These are phyloP conservation scores for Dicentrarchus labrax DNA, from an alignment of 2,113 vertebrate genomes.

Conservation along the genomic window DNA sequence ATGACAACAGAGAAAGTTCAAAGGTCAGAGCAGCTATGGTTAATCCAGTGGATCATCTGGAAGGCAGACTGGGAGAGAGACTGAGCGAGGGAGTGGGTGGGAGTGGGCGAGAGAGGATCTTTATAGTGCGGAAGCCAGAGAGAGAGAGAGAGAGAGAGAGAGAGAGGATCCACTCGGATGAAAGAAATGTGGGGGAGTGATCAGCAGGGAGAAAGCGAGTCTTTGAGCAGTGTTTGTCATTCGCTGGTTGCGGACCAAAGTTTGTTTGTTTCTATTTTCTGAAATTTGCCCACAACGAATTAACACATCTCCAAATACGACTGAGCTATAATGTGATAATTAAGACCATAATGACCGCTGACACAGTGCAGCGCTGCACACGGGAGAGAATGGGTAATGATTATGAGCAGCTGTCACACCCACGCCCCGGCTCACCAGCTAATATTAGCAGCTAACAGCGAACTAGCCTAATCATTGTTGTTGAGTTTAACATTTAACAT, in stretches of 20 bases:
- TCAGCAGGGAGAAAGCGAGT: conserved; percentile 28
- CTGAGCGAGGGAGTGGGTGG: conserved; percentile 44
- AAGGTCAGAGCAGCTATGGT: conserved; percentile 59
- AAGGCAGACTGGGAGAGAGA: conserved; percentile 52
- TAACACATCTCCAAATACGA: conserved; percentile 1
- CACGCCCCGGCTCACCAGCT: neutral
- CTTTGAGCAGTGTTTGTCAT: conserved; percentile 27
- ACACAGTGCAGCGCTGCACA: conserved; percentile 7
- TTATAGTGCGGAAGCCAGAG: conserved; percentile 23
- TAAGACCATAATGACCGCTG: conserved; percentile 9
- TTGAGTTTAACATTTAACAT: neutral
- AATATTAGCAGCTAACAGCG: conserved; percentile 2
- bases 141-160: neutral
- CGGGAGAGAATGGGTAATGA: neutral
- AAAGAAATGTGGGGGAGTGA: conserved; percentile 51
- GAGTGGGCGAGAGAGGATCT: conserved; percentile 51
- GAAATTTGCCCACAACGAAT: conserved; percentile 32
- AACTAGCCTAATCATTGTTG: neutral
- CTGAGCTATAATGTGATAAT: conserved; percentile 6
- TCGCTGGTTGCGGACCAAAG: conserved; percentile 19
- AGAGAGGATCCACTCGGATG: conserved; percentile 38
- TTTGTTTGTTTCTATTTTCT: conserved; percentile 43
- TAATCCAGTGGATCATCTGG: conserved; percentile 73
- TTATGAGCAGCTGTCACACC: neutral
- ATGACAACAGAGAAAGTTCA: conserved; percentile 74